These are phyloP conservation scores for Drosophila pseudoobscura DNA, from an alignment of 1,140 invertebrate species.

Conservation along the genomic window DNA sequence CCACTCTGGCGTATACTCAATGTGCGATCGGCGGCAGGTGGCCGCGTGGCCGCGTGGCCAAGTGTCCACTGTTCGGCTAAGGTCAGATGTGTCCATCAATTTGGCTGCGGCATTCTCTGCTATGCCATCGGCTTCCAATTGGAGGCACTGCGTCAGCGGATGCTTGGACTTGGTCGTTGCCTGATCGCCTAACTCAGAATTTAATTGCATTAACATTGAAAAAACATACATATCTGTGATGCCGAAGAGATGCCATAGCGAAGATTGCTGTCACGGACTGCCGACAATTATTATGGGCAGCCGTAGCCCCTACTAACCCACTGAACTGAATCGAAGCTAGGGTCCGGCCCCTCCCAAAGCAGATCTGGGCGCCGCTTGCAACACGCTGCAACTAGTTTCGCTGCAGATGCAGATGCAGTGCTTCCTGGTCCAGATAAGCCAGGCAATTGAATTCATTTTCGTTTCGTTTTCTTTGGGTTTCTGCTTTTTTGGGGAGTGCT, in stretches of 20 bases:
- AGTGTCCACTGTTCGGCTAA: slow-evolving; percentile 37
- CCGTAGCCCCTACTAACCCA: slow-evolving; percentile 60
- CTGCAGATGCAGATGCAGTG: slow-evolving; percentile 37
- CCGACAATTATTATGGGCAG: background rate
- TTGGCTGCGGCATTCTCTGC: slow-evolving; percentile 52
- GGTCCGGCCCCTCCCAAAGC: slow-evolving; percentile 19
- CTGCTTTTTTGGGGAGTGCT: slow-evolving; percentile 53
- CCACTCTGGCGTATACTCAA: slow-evolving; percentile 57
- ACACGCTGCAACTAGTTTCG: slow-evolving; percentile 46
- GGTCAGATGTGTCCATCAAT: slow-evolving; percentile 70
- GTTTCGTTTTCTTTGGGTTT: slow-evolving; percentile 17
- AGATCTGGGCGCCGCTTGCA: slow-evolving; percentile 32
- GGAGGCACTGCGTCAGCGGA: slow-evolving; percentile 49
- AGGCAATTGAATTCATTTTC: slow-evolving; percentile 51
- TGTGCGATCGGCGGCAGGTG: slow-evolving; percentile 58
- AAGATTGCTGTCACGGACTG: slow-evolving; percentile 8
- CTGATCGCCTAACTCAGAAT: slow-evolving; percentile 21
- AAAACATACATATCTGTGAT: background rate
- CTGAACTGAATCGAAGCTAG: slow-evolving; percentile 54
- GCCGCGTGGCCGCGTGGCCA: slow-evolving; percentile 16
- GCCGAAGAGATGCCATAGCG: slow-evolving; percentile 11
- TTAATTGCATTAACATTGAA: slow-evolving; percentile 62
- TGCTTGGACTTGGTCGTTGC: slow-evolving; percentile 29
- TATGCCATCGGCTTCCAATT: slow-evolving; percentile 7
- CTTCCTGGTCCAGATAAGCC: slow-evolving; percentile 73